A percentile compares a stretch with the other conserved stretches of the same genome.
phyloP scores from a whole-genome alignment of 92 coral and sea anemone species.

The Nematostella vectensis region DNA sequence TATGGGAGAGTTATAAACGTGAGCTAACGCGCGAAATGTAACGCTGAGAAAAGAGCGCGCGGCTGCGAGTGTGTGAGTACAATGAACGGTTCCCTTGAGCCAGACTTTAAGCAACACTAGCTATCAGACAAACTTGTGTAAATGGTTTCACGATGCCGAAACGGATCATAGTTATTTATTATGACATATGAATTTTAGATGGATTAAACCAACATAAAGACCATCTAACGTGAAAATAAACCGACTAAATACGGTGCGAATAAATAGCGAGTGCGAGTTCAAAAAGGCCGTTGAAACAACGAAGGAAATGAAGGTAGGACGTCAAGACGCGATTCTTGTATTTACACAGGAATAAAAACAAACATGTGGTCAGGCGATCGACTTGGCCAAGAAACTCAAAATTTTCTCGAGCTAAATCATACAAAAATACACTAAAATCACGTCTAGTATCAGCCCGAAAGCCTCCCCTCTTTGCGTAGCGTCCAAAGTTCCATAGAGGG shows the following conservation, averaged over 20 bases:
- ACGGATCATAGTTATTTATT: constrained; percentile 27
- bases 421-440: no score
- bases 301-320: constrained; percentile 40
- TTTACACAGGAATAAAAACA: constrained; percentile 29
- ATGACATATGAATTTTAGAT: constrained; percentile 34
- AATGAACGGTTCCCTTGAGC: no score
- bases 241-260: constrained; percentile 38
- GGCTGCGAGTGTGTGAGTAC: no score
- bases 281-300: constrained; percentile 30
- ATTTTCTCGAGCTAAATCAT: no score
- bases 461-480: no score
- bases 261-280: constrained; percentile 35
- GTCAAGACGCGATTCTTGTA: constrained; percentile 21
- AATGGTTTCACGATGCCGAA: constrained; percentile 2
- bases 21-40: no score
- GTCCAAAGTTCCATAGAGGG: no score
- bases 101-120: no score
- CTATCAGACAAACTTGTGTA: constrained; percentile 3
- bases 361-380: constrained; percentile 39
- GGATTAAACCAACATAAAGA: constrained; percentile 41
- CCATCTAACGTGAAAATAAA: constrained; percentile 31
- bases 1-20: no score
- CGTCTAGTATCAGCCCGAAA: no score
- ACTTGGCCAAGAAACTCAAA: no score
- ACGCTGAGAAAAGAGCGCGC: no score